Evolutionary conservation across 2,797 vertebrate species (phyloP), one percentile per base, ranked within the genome.

Genomic region (Pangasius sanitwongsei): DNA sequence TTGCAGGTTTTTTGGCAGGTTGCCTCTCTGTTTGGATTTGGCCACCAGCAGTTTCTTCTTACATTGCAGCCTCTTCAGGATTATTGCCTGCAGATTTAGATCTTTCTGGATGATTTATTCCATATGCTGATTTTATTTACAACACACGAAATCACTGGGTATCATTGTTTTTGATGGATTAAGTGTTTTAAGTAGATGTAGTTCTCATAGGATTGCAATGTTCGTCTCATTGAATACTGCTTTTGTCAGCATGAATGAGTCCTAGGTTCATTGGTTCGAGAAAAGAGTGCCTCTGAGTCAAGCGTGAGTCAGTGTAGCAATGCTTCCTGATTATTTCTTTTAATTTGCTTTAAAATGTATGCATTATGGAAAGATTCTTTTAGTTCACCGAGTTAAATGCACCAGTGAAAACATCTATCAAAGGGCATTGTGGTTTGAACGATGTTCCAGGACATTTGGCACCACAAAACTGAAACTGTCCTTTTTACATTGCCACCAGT

Each of bases 1-100:
- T 86, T 63, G 50, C 86, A 83, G 90, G 84, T n/a, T 67, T 88
- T 57, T 87, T 89, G 89, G 83, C 67, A 59, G n/a, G 12, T 88
- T 67, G 78, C 55, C 57, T 87, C 23, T 28, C 25, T 89, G 31
- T 89, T 86, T 90, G 55, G 55, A 63, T 63, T 57, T 69, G n/a
- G 82, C 67, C 82, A 74, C 48, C 57, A 74, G 28, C 37, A 75
- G 16, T 55, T 85, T 82, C 16, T 88, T 74, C 34, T 86, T 57
- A 75, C 87, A 57, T 78, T 86, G 15, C 13, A 87, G 84, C 65
- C 84, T 75, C 48, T 75, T 87, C 41, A 77, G 44, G 63, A 83
- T 65, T 83, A 67, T 77, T 48, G 31, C 37, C 15, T 44, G 61
- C 31, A 81, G 15, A 37, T 86, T 67, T 67, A 72, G 88, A 50